Base-by-base conservation (phyloP, 30 jellyfish, hydroid and myxozoan genomes). In the Clytia hemisphaerica region DNA sequence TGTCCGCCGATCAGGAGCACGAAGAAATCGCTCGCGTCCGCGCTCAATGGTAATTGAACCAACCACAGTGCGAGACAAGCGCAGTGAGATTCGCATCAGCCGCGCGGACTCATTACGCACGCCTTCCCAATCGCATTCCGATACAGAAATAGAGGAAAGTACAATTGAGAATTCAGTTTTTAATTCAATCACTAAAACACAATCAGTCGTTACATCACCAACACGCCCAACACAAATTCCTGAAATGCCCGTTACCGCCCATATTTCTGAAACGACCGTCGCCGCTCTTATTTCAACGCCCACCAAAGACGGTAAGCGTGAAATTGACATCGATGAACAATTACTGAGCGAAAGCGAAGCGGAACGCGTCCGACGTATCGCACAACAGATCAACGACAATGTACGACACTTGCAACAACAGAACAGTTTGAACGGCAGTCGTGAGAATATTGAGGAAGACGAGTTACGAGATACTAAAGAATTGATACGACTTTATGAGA, bases 11-110 rank as follows among this genome's bases (percentile, higher is more conserved):
- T n/a, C n/a, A n/a, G n/a, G n/a, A n/a, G n/a, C n/a, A n/a, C n/a
- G n/a, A n/a, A n/a, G 36, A 12, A 65, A 48, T 24, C 78, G 35
- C 9, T 18, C 32, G 1, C 78, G 78, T 16, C 78, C 78, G 12
- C 32, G 63, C 18, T 65, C 78, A 37, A 36, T 65, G 63, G 25
- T 65, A 25, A 37, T 65, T 12, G 71, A 65, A 10, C 0, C 72
- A 0, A 2, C 26, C 31, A 48, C 31, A 65, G 44, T 24, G 71
- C 10, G 29, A 25, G n/a, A n/a, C n/a, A n/a, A n/a, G n/a, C n/a
- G n/a, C n/a, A n/a, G n/a, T n/a, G n/a, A n/a, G n/a, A n/a, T n/a
- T n/a, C n/a, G n/a, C n/a, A n/a, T n/a, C n/a, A n/a, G n/a, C n/a
- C n/a, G n/a, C n/a, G n/a, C n/a, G n/a, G n/a, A n/a, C n/a, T n/a